Conservation (phyloP, 2,113 vertebrate species). For the Tachysurus fulvidraco region DNA sequence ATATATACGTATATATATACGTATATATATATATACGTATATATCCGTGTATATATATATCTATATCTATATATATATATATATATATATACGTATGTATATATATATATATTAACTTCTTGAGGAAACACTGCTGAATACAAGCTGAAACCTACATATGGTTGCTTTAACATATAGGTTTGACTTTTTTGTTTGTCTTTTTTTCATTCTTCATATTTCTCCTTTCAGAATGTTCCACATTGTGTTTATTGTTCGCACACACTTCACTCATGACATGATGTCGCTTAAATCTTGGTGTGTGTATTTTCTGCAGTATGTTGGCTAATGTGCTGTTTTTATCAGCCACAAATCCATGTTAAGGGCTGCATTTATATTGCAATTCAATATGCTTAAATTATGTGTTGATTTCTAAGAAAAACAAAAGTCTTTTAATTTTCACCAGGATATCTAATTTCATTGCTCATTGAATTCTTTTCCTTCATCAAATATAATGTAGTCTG, state of each 20-base stretch:
- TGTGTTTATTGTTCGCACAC: background rate
- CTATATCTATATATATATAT: no score
- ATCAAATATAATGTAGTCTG: background rate
- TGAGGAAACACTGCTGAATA: background rate
- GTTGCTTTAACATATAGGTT: background rate
- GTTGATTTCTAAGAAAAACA: background rate
- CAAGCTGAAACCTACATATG: background rate
- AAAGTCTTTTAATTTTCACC: background rate
- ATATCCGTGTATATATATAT: no score
- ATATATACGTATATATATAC: no score
- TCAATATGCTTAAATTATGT: background rate
- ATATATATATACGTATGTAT: no score
- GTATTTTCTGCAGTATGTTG: background rate
- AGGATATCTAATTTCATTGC: background rate
- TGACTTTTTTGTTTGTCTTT: background rate
- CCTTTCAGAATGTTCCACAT: background rate
- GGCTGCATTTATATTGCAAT: background rate
- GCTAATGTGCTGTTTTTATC: background rate
- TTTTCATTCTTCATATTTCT: background rate
- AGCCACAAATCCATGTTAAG: background rate
- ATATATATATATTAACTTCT: background rate
- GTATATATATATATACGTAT: no score
- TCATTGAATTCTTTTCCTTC: background rate
- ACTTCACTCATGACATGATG: background rate
- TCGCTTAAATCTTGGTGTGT: background rate